Base-by-base conservation (phyloP, 2,113 vertebrate genomes). In the Xerus inauris region DNA sequence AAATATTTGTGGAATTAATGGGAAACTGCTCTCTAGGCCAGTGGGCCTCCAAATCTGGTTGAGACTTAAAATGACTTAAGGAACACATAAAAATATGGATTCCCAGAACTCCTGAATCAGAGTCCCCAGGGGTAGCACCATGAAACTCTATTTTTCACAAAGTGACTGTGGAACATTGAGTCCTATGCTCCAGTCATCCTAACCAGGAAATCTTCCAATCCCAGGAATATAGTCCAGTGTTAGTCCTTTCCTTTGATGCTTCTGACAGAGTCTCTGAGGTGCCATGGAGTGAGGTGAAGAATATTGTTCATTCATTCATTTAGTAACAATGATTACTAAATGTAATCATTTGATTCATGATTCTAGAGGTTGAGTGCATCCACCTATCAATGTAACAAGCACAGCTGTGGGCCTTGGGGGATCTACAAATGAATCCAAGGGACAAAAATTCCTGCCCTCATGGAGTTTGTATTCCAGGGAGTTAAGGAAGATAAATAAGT, bases 1-100 rank as follows among this genome's bases (percentile, higher is more conserved):
- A 77, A 82, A 72, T 79, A 83, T 87, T 89, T 71, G 26, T n/a
- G 45, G 26, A 91, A 76, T 71, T 87, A 57, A 89, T 90, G 35
- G 20, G 38, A 87, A 91, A 89, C 40, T 57, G 7, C 82, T 71
- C 35, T 64, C 24, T 54, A 73, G 13, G 30, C 11, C 8, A 86
- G 1, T 49, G 26, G 30, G 22, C 83, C 75, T 54, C 64, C 45
- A 90, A 79, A 71, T 62, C n/a, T 84, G 28, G 28, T 77, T 62
- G 95, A 87, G 57, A 92, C 71, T 76, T 79, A 75, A 69, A 80
- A 84, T 79, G 20, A 47, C 40, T 91, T 73, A 30, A 30, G 32
- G 0, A 72, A 77, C 40, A 85, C 17, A 19, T 84, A 81, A 45
- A 35, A 51, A 54, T 75, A 57, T 71, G 65, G 47, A 83, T 57